Percentiles rank a stretch among this genome's conserved stretches.
phyloP scores from a whole-genome alignment of 1,140 invertebrate species.

The Drosophila nigromelanica region DNA sequence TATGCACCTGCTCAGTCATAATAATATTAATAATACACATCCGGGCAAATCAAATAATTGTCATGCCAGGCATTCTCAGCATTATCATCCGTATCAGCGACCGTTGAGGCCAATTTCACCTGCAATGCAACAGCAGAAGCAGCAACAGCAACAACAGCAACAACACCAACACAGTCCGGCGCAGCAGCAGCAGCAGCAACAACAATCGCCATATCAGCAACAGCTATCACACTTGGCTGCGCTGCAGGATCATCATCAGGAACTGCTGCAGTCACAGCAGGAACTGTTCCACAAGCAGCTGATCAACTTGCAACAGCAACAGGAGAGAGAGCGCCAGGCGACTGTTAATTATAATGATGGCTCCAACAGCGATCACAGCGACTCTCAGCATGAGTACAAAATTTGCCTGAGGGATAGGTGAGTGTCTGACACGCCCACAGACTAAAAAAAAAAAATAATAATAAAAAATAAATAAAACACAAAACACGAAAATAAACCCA shows the following conservation, averaged over 20 bases:
- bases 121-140: constrained; percentile 30
- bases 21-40: constrained; percentile 36
- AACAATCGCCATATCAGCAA: constrained; percentile 61
- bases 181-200: constrained; percentile 27
- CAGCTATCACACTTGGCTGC: constrained; percentile 63
- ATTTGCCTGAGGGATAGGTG: constrained; percentile 83
- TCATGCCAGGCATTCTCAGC: constrained; percentile 28
- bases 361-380: constrained; percentile 60
- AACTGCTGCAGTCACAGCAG: constrained; percentile 67
- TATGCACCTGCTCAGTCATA: constrained; percentile 43
- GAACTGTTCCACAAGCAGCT: constrained; percentile 69
- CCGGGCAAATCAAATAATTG: constrained; percentile 26
- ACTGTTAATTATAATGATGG: constrained; percentile 56
- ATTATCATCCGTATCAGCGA: constrained; percentile 69
- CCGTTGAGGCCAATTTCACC: constrained; percentile 57
- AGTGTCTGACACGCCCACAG: constrained; percentile 55
- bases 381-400: constrained; percentile 75
- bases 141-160: constrained; percentile 38
- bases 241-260: constrained; percentile 70
- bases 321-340: constrained; percentile 52
- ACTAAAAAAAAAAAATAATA: not conserved
- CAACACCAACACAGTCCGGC: constrained; percentile 15
- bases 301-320: constrained; percentile 66
- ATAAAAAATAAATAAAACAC: not conserved
- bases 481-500: not conserved